These are phyloP conservation scores for Sebastes hopkinsi DNA, from an alignment of 2,797 vertebrate genomes.

Conservation along the genomic window DNA sequence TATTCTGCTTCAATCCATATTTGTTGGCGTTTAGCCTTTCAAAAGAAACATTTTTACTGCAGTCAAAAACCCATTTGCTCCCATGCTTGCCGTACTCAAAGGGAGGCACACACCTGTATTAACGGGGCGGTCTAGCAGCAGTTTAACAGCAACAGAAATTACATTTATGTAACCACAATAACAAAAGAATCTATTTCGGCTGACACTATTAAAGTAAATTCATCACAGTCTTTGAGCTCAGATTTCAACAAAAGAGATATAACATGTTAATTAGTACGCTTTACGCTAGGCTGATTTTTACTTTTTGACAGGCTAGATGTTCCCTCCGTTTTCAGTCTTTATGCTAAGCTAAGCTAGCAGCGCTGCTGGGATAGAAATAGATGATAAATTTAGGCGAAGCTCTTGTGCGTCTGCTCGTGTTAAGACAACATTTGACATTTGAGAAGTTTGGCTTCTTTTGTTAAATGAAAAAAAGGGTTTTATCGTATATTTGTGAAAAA, in stretches of 20 bases:
- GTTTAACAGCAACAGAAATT: no score
- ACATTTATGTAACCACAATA: rapidly evolving
- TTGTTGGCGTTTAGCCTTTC: no score
- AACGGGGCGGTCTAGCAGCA: no score
- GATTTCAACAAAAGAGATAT: background rate
- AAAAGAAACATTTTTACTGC: no score
- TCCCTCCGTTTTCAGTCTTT: background rate
- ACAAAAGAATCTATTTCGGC: no score
- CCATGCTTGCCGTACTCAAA: no score
- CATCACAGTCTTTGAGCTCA: background rate
- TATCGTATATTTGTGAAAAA: background rate
- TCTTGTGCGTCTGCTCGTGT: background rate
- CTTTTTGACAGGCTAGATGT: background rate
- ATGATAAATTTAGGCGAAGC: background rate
- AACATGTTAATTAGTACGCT: background rate
- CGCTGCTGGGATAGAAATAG: background rate
- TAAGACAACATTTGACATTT: background rate
- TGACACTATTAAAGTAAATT: background rate
- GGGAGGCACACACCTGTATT: no score
- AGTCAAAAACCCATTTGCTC: no score
- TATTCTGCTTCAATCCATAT: no score
- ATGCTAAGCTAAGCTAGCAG: background rate
- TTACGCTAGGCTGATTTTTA: background rate
- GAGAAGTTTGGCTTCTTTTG: background rate
- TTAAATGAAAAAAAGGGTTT: background rate